A percentile compares a stretch with the other conserved stretches of the same genome.
Conservation (phyloP, 2,888 invertebrate genomes). For the Cephus spinipes region DNA sequence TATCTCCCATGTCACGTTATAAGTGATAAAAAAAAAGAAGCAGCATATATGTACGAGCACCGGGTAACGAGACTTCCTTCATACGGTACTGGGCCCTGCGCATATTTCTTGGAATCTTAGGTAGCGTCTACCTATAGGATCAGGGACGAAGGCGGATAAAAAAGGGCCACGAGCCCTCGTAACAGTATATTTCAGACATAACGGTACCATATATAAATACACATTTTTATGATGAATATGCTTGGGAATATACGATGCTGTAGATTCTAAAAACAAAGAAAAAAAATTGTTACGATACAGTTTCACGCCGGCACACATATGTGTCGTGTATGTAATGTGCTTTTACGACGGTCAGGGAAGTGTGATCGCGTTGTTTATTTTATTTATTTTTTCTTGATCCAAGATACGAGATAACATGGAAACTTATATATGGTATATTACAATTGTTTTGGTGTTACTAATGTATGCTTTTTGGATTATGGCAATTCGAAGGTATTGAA, state of each 20-base stretch:
- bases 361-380: background rate
- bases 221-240: conserved; percentile 50
- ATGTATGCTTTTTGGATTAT: background rate
- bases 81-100: background rate
- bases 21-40: background rate
- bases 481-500: background rate
- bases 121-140: background rate
- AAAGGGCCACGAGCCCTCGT: background rate
- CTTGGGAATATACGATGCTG: conserved; percentile 25
- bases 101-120: background rate
- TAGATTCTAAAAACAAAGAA: background rate
- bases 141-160: background rate
- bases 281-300: background rate
- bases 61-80: background rate
- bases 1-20: background rate
- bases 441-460: background rate
- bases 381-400: background rate
- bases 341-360: background rate
- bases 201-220: conserved; percentile 30
- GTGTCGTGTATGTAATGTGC: background rate
- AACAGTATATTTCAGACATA: background rate
- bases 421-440: background rate
- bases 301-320: background rate
- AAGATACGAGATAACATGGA: background rate
- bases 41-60: background rate